These are phyloP conservation scores for Melanotaenia pygmaea DNA, from an alignment of 2,797 vertebrate species.

Conservation along the genomic window DNA sequence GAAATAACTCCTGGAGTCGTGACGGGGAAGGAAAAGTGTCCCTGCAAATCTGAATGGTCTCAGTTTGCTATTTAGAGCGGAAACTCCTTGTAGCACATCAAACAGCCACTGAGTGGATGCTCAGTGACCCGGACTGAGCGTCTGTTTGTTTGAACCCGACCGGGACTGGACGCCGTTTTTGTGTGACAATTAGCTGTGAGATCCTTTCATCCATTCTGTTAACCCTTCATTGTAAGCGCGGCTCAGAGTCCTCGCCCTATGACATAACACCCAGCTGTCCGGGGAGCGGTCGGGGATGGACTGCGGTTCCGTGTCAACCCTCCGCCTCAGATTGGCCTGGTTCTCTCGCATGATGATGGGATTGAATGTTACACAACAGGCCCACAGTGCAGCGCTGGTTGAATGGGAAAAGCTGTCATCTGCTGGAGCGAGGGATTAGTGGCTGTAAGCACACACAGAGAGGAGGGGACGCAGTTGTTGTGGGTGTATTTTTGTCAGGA, in stretches of 20 bases:
- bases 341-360: constrained; percentile 51
- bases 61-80: constrained; percentile 53
- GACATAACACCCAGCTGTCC: constrained; percentile 33
- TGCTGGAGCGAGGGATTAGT: constrained; percentile 50
- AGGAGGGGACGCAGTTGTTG: not conserved
- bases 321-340: constrained; percentile 43
- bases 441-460: constrained; percentile 13
- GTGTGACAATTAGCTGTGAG: constrained; percentile 35
- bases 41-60: constrained; percentile 27
- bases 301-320: constrained; percentile 12
- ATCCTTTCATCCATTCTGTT: constrained; percentile 1
- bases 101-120: constrained; percentile 11
- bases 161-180: constrained; percentile 4
- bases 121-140: constrained; percentile 29
- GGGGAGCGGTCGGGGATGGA: not conserved
- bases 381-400: constrained; percentile 19
- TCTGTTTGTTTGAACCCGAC: constrained; percentile 48
- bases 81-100: constrained; percentile 48
- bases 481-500: constrained; percentile 28
- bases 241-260: not conserved
- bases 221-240: not conserved
- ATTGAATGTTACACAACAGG: constrained; percentile 66
- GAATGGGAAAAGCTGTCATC: constrained; percentile 55
- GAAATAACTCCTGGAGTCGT: not conserved
- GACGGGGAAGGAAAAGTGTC: constrained; percentile 15